Evolutionary conservation across 1,140 invertebrate species (phyloP), one percentile per base, ranked within the genome.

Genomic region (Batillaria attramentaria): DNA sequence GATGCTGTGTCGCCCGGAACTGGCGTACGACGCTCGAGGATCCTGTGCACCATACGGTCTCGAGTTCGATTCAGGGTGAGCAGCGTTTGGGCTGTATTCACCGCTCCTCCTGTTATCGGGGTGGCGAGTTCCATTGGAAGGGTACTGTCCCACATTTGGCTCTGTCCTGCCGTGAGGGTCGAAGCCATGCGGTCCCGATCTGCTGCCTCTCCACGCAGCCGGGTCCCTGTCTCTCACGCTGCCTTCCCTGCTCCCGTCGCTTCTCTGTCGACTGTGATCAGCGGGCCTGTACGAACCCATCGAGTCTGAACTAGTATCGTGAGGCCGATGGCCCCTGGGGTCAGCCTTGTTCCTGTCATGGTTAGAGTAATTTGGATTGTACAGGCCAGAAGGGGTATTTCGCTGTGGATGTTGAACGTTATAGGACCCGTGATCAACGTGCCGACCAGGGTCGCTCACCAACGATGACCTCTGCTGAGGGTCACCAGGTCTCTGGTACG

Each of bases 401-500:
- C n/a, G n/a, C n/a, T n/a, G n/a, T n/a, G n/a, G n/a, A n/a, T n/a
- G n/a, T n/a, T n/a, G n/a, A n/a, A n/a, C n/a, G n/a, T n/a, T n/a
- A n/a, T n/a, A n/a, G n/a, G n/a, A n/a, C n/a, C n/a, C n/a, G n/a
- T n/a, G 68, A 31, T 46, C 68, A 8, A 39, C 73, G 28, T 39
- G 54, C 57, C 73, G 35, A 20, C 73, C 39, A 4, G 54, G n/a
- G n/a, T 75, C 57, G 57, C 73, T 75, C 20, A 62, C 73, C 54
- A 75, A 20, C 13, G 73, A 75, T 33, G 57, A 75, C 73, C 73
- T 75, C 57, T 75, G 73, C 37, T 75, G 57, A 10, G 73, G 73
- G 73, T 75, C 73, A 24, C 20, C 16, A 16, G 50, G 68, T 70
- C 68, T 39, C 68, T 70, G 68, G 33, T 28, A 70, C 24, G 68